phyloP scores from a whole-genome alignment of 2,113 vertebrate species.

The Panthera tigris region DNA sequence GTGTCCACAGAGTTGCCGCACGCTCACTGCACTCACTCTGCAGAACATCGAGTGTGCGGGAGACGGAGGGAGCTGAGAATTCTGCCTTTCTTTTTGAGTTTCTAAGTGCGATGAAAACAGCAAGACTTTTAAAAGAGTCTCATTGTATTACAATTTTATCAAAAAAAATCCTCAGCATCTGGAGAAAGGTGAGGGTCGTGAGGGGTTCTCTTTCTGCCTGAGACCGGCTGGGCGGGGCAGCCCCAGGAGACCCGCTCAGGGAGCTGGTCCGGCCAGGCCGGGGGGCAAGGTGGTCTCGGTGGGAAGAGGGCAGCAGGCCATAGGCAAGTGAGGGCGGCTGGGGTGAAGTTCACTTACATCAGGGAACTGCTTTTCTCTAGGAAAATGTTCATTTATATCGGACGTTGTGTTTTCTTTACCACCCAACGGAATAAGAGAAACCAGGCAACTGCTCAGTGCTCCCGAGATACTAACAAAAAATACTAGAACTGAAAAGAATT shows the following conservation, averaged over 20 bases:
- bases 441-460: conserved; percentile 41
- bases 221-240: conserved; percentile 71
- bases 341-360: conserved; percentile 61
- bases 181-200: conserved; percentile 58
- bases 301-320: conserved; percentile 67
- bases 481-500: conserved; percentile 61
- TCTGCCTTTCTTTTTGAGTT: neutral
- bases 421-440: conserved; percentile 55
- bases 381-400: conserved; percentile 60
- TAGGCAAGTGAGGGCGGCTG: conserved; percentile 60
- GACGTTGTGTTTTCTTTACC: conserved; percentile 50
- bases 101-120: conserved; percentile 51
- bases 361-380: conserved; percentile 69
- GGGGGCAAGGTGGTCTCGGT: conserved; percentile 69
- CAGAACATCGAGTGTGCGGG: neutral
- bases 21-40: neutral
- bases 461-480: conserved; percentile 26
- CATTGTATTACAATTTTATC: neutral
- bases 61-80: neutral
- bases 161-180: conserved; percentile 55
- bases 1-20: neutral
- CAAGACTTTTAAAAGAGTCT: neutral
- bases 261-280: conserved; percentile 72
- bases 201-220: conserved; percentile 55
- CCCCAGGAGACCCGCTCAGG: conserved; percentile 65